Evolutionary conservation across 2,113 vertebrate species (phyloP).

Genomic region (Brienomyrus brachyistius): DNA sequence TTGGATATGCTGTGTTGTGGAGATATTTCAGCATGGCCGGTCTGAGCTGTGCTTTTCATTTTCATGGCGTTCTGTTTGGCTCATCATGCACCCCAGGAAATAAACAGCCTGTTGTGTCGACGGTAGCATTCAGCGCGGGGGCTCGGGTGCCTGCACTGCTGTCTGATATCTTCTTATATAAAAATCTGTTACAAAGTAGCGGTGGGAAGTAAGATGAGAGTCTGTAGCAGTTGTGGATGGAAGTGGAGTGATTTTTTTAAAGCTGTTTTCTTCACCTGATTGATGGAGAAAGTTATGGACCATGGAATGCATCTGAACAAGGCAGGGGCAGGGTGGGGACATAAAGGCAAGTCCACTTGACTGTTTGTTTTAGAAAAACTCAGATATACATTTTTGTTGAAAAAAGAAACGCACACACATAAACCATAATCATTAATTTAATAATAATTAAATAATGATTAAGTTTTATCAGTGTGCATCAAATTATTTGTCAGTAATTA

Average conservation of each 20-base stretch:
- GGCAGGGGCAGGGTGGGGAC: not conserved
- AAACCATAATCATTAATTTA: too few relatives aligned
- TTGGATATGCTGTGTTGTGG: not conserved
- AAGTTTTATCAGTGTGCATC: not conserved
- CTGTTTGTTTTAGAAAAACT: not conserved
- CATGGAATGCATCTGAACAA: not conserved
- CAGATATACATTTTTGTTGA: not conserved
- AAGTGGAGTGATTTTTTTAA: not conserved
- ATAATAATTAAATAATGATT: not conserved
- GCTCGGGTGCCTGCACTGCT: not conserved
- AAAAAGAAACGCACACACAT: not conserved
- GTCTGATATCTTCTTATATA: not conserved
- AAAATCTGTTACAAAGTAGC: not conserved
- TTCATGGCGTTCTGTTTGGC: not conserved
- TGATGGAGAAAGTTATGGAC: not conserved
- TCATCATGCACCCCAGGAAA: not conserved
- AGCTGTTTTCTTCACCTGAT: not conserved
- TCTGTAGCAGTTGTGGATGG: not conserved
- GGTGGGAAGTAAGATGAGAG: not conserved
- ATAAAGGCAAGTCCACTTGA: not conserved
- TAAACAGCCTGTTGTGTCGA: not conserved
- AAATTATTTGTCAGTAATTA: not conserved
- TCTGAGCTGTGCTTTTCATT: not conserved
- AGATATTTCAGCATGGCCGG: not conserved
- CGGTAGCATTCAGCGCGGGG: not conserved